Evolutionary conservation across 2,888 invertebrate species (phyloP).

Genomic region (Caenorhabditis plicata): DNA sequence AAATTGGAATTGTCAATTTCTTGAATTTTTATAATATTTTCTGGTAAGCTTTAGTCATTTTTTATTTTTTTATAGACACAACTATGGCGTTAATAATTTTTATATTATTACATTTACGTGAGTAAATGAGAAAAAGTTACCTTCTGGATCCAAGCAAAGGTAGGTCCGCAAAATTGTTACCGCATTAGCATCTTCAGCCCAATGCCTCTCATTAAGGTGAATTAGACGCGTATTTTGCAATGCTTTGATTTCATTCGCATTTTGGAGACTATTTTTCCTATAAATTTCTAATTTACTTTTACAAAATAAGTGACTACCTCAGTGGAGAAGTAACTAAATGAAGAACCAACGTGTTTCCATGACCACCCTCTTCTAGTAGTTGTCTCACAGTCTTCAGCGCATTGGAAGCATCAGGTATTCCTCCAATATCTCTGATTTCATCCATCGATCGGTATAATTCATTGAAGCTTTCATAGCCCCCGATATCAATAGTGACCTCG

Average conservation of each 20-base stretch:
- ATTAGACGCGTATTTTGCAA: constrained; percentile 21
- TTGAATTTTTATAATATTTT: no score
- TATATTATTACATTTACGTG: no score
- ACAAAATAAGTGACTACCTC: constrained; percentile 10
- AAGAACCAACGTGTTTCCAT: constrained; percentile 32
- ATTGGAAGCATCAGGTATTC: constrained; percentile 35
- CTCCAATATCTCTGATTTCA: constrained; percentile 53
- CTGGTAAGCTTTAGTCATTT: no score
- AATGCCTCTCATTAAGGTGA: constrained; percentile 27
- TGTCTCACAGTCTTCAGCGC: constrained; percentile 43
- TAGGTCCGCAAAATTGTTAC: constrained; percentile 15
- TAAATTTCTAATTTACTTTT: neutral
- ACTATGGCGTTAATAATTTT: no score
- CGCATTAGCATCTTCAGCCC: constrained; percentile 28
- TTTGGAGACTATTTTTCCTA: constrained; percentile 10
- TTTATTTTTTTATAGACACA: no score
- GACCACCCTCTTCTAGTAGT: constrained; percentile 34
- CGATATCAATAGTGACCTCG: constrained; percentile 55
- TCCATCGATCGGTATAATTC: constrained; percentile 49
- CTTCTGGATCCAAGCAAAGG: constrained; percentile 13
- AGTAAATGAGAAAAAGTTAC: neutral
- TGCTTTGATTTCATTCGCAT: constrained; percentile 16
- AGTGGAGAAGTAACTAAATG: constrained; percentile 31
- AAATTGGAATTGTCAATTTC: no score
- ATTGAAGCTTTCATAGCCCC: constrained; percentile 37